Percentiles rank a stretch among this genome's conserved stretches.
Conservation (phyloP, 2,113 vertebrate species). For the Nothoprocta perdicaria region DNA sequence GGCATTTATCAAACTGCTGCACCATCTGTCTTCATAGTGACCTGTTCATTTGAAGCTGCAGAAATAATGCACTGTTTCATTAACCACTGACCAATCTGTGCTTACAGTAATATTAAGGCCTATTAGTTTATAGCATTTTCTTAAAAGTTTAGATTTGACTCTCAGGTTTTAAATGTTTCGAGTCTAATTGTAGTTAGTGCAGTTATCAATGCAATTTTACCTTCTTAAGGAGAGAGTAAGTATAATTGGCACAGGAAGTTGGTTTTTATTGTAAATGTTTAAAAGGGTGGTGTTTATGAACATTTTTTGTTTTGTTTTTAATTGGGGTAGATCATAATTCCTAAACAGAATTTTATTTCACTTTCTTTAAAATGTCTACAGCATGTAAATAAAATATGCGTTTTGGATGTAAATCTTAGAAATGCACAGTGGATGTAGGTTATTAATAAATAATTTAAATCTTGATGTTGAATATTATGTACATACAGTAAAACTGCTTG, state of each 20-base stretch:
- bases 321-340: constrained; percentile 36
- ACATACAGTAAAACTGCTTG: constrained; percentile 18
- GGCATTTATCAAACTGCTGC: background rate
- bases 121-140: background rate
- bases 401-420: constrained; percentile 76
- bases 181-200: constrained; percentile 50
- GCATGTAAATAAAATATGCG: constrained; percentile 73
- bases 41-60: background rate
- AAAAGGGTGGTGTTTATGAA: constrained; percentile 33
- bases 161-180: constrained; percentile 70
- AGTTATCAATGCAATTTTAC: constrained; percentile 75
- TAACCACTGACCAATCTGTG: constrained; percentile 37
- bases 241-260: constrained; percentile 50
- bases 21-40: background rate
- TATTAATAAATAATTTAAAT: constrained; percentile 75
- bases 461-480: constrained; percentile 36
- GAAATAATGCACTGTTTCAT: background rate
- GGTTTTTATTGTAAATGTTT: constrained; percentile 58
- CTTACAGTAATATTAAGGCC: background rate
- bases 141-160: constrained; percentile 49
- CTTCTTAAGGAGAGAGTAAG: constrained; percentile 42
- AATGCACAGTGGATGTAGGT: constrained; percentile 59
- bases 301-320: constrained; percentile 67
- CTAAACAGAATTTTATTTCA: constrained; percentile 45
- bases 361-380: constrained; percentile 35